phyloP scores from a whole-genome alignment of 2,888 invertebrate species.

The Melinopterus prodromus region DNA sequence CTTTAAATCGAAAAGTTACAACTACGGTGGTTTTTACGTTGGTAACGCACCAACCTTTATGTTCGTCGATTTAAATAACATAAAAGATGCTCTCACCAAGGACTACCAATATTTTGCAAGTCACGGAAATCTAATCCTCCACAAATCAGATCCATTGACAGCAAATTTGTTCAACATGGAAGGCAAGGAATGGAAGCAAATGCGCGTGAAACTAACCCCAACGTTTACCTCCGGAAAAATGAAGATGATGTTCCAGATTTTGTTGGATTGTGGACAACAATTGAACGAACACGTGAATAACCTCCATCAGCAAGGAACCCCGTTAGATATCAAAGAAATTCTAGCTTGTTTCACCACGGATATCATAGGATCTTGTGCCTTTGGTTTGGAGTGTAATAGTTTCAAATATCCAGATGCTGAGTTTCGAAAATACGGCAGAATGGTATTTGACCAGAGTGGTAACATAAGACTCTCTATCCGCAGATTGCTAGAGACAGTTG shows the following conservation, averaged over 20 bases:
- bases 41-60: not conserved
- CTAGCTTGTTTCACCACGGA: conserved; percentile 56
- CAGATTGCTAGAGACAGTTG: not conserved
- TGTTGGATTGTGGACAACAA: conserved; percentile 14
- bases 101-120: not conserved
- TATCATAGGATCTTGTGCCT: conserved; percentile 57
- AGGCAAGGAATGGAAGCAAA: conserved; percentile 11
- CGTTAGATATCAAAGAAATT: conserved; percentile 41
- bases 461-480: not conserved
- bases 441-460: conserved; percentile 34
- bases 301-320: not conserved
- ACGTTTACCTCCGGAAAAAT: too few species aligned
- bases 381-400: conserved; percentile 55
- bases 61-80: not conserved
- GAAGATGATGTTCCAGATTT: too few species aligned
- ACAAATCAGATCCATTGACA: not conserved
- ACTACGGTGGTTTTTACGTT: not conserved
- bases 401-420: conserved; percentile 51
- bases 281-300: not conserved
- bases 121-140: not conserved
- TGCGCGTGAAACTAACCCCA: not conserved
- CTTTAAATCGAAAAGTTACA: not conserved
- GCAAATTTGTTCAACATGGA: not conserved
- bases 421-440: conserved; percentile 52
- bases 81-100: not conserved